These are phyloP conservation scores for Plemyria rubiginata DNA, from an alignment of 2,888 invertebrate genomes.

Conservation along the genomic window DNA sequence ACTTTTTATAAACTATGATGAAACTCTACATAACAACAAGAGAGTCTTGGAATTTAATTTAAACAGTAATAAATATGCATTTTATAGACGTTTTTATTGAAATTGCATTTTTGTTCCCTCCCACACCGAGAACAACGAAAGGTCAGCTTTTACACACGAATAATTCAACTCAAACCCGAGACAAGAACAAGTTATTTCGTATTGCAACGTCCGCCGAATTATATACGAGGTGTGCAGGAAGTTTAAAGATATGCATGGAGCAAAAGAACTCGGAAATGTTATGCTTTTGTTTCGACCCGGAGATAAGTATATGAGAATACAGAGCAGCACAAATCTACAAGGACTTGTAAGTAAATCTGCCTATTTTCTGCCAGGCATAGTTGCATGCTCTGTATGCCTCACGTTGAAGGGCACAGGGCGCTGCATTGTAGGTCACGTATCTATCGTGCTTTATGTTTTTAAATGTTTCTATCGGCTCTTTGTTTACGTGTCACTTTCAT, in stretches of 20 bases:
- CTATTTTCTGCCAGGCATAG: no score
- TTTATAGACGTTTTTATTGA: conserved; percentile 16
- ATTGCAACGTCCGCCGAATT: conserved; percentile 31
- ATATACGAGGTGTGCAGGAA: conserved; percentile 35
- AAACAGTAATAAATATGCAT: conserved; percentile 8
- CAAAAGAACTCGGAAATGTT: conserved; percentile 30
- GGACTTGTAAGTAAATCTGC: no score
- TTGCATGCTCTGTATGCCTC: no score
- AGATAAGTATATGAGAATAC: not conserved
- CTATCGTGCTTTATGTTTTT: no score
- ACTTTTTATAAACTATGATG: not conserved
- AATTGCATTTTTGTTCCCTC: conserved; percentile 19
- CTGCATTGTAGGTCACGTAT: no score
- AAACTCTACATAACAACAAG: not conserved
- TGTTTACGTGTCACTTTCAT: no score
- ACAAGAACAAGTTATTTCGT: conserved; percentile 34
- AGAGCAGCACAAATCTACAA: no score
- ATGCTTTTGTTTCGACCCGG: conserved; percentile 5
- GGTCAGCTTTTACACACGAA: conserved; percentile 28
- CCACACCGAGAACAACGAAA: conserved; percentile 26
- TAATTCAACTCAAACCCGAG: conserved; percentile 26
- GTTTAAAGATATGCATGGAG: conserved; percentile 35
- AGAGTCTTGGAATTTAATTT: not conserved
- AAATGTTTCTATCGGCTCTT: no score
- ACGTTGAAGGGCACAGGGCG: no score